These are phyloP conservation scores for Chalcosyrphus nemorum DNA, from an alignment of 2,888 invertebrate species.

Conservation along the genomic window DNA sequence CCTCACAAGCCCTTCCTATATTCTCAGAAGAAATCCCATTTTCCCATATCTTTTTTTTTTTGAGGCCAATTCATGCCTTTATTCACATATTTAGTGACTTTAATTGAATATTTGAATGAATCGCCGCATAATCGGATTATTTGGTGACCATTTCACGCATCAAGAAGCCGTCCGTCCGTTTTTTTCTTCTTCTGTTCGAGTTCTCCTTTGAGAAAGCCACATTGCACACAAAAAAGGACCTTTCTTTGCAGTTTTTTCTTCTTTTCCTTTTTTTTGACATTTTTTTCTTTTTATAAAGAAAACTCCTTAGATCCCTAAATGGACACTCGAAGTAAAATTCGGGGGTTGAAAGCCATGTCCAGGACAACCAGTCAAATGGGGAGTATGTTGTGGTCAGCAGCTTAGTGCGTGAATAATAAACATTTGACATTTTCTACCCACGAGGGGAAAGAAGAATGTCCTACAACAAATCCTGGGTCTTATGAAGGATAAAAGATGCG, in stretches of 20 bases:
- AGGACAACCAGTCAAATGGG: slow-evolving; percentile 27
- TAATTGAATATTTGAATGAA: slow-evolving; percentile 68
- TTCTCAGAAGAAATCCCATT: no score
- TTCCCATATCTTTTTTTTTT: no score
- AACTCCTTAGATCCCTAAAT: slow-evolving; percentile 37
- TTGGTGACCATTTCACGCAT: slow-evolving; percentile 79
- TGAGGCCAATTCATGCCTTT: no score
- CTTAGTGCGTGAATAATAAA: slow-evolving; percentile 63
- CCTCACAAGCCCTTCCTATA: no score
- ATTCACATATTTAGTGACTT: slow-evolving; percentile 43
- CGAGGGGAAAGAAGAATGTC: slow-evolving; percentile 10
- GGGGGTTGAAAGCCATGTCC: slow-evolving; percentile 20
- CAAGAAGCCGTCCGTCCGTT: slow-evolving; percentile 74
- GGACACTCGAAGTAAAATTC: slow-evolving; percentile 49
- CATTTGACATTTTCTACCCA: slow-evolving; percentile 28
- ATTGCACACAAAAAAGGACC: slow-evolving; percentile 41
- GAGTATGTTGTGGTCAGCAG: slow-evolving; percentile 45
- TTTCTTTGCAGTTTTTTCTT: slow-evolving; percentile 39
- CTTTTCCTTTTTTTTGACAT: background rate
- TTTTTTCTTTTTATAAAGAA: slow-evolving; percentile 40
- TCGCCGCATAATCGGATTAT: slow-evolving; percentile 80
- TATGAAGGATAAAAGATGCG: slow-evolving; percentile 68
- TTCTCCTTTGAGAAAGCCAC: slow-evolving; percentile 32
- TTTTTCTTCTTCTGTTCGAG: slow-evolving; percentile 44
- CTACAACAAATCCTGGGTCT: slow-evolving; percentile 56